Evolutionary conservation across 1,140 invertebrate genomes (phyloP), one percentile per base, ranked within the genome.

Genomic region (Laupala kohalensis): DNA sequence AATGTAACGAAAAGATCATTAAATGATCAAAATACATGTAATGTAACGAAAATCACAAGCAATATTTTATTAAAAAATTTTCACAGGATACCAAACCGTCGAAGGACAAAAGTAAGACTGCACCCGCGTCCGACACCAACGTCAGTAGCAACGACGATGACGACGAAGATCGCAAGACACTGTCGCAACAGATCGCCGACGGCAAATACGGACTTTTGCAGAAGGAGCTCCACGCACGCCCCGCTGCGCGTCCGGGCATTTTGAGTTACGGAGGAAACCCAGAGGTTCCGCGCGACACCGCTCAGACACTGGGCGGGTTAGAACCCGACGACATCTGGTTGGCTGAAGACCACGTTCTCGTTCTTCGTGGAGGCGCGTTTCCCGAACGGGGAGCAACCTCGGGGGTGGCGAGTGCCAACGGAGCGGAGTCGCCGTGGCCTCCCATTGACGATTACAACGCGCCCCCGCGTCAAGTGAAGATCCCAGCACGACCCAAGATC

Each of bases 141-240:
- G 26, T 37, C 9, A 37, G 19, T 5, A 67, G 65, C 15, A 19
- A 28, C 15, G 71, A 67, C 29, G 63, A 67, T 23, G 71, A 68
- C 29, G 71, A 72, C 69, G 91, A 93, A 68, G 87, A 89, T 13
- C 90, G 88, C 76, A 93, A 93, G 77, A 93, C 91, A 2, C 81
- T 94, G 27, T 87, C 90, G 0, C 90, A 94, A 79, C 92, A 94
- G 81, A 91, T 94, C 68, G 88, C 90, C 64, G 92, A 94, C 77
- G 92, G 92, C 12, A 94, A 94, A 81, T 95, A 95, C 78, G 92
- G 91, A 3, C 81, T 95, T 0, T 92, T 95, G 73, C 92, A 94
- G 76, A 90, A 90, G 77, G 92, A 95, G 80, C 84, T 94, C 67
- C 92, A 92, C 77, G 77, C 84, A 0, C 84, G 85, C 9, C 80